Conservation (phyloP, 1,140 invertebrate genomes). For the Argopecten irradians region DNA sequence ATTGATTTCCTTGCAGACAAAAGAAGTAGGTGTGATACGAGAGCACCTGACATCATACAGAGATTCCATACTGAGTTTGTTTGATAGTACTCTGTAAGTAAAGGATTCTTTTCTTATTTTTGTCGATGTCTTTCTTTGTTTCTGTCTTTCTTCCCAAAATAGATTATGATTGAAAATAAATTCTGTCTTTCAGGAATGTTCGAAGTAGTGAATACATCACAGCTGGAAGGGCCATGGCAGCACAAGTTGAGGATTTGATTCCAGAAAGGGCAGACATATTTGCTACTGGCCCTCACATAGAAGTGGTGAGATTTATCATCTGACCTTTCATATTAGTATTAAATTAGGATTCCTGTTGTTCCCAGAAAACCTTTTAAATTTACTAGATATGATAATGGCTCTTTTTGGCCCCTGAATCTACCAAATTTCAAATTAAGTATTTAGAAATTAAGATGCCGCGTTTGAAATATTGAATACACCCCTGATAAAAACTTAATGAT, state of each 20-base stretch:
- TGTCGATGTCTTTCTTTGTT: too few relatives aligned
- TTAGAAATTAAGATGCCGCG: too few relatives aligned
- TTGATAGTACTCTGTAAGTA: conserved; percentile 63
- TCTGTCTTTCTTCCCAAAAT: too few relatives aligned
- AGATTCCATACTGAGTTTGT: conserved; percentile 56
- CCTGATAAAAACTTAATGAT: too few relatives aligned
- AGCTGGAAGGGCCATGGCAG: conserved; percentile 51
- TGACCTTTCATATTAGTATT: too few relatives aligned
- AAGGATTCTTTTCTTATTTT: neutral
- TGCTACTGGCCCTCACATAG: conserved; percentile 49
- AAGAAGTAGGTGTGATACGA: conserved; percentile 52
- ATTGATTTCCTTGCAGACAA: conserved; percentile 46
- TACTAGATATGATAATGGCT: too few relatives aligned
- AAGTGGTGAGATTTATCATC: conserved; percentile 50
- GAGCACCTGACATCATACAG: conserved; percentile 54
- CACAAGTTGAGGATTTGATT: conserved; percentile 55
- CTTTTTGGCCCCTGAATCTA: too few relatives aligned
- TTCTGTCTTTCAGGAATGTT: conserved; percentile 55
- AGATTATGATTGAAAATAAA: too few relatives aligned
- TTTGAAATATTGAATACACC: too few relatives aligned
- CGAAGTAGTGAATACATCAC: conserved; percentile 59
- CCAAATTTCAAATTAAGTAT: too few relatives aligned
- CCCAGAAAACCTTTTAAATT: too few relatives aligned
- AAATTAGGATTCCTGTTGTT: too few relatives aligned
- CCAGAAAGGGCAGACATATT: conserved; percentile 50